Conservation (phyloP, 1,140 invertebrate species). For the Temnothorax nylanderi region DNA sequence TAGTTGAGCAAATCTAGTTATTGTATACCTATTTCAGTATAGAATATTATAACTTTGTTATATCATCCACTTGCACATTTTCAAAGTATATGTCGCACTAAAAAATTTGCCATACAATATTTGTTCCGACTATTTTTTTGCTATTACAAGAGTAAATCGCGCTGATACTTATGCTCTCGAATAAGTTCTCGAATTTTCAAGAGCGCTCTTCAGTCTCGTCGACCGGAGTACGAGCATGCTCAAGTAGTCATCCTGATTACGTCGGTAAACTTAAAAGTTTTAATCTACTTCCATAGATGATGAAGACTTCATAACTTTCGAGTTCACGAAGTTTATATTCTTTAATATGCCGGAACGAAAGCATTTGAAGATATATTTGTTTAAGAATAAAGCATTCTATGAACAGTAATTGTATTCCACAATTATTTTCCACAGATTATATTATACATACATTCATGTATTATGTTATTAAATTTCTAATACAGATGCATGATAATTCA, state of each 20-base stretch:
- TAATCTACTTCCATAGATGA: slow-evolving; percentile 43
- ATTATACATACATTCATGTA: neutral
- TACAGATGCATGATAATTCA: slow-evolving; percentile 2
- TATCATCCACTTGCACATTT: neutral
- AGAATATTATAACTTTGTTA: neutral
- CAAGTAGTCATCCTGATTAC: slow-evolving; percentile 67
- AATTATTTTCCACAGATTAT: neutral
- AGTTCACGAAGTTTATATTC: slow-evolving; percentile 31
- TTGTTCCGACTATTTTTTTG: neutral
- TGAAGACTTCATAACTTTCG: slow-evolving; percentile 39
- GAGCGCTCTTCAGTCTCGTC: slow-evolving; percentile 45
- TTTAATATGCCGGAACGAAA: slow-evolving; percentile 38
- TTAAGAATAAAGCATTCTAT: neutral
- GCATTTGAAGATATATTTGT: slow-evolving; percentile 25
- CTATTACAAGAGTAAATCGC: slow-evolving; percentile 28
- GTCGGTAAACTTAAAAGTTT: slow-evolving; percentile 62
- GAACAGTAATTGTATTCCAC: neutral
- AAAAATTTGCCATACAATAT: slow-evolving; percentile 8
- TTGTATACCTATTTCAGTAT: neutral
- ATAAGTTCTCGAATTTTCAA: slow-evolving; percentile 57
- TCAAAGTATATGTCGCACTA: neutral
- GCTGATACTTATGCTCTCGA: slow-evolving; percentile 20
- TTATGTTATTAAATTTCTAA: neutral
- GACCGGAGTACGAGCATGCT: slow-evolving; percentile 56
- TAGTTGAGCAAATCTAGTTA: neutral